Percentiles rank a stretch among this genome's conserved stretches.
phyloP scores from a whole-genome alignment of 2,888 invertebrate genomes.

The Limnephilus lunatus region DNA sequence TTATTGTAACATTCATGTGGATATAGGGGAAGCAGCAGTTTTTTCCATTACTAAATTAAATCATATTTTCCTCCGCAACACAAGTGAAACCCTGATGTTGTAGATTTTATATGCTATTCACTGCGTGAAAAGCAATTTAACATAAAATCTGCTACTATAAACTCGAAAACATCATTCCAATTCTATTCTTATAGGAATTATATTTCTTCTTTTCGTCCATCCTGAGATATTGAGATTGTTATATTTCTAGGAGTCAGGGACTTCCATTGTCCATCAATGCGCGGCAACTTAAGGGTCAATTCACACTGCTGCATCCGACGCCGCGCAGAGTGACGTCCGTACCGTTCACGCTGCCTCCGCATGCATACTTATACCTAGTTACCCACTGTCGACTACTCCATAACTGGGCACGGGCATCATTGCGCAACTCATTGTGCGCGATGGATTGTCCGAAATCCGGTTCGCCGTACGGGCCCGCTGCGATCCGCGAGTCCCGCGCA shows the following conservation, averaged over 20 bases:
- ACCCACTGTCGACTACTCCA: no score
- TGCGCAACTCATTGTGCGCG: constrained; percentile 35
- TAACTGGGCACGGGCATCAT: background rate
- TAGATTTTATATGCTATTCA: no score
- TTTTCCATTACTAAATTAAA: no score
- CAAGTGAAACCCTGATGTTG: background rate
- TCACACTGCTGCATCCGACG: background rate
- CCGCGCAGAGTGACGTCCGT: background rate
- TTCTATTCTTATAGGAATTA: no score
- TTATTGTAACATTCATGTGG: no score
- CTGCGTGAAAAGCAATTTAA: no score
- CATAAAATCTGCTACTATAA: no score
- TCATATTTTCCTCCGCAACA: background rate
- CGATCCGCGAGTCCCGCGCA: constrained; percentile 22
- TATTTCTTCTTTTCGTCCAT: background rate
- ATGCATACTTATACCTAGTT: background rate
- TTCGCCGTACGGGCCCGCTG: constrained; percentile 22
- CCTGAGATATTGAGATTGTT: background rate
- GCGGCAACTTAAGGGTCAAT: background rate
- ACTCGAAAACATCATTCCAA: no score
- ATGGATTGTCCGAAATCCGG: constrained; percentile 48
- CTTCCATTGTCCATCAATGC: constrained; percentile 2
- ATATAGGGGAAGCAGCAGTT: no score
- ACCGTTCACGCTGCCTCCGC: background rate
- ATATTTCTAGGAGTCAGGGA: background rate